Evolutionary conservation across 1,140 invertebrate genomes (phyloP).

Genomic region (Tenebrio molitor): DNA sequence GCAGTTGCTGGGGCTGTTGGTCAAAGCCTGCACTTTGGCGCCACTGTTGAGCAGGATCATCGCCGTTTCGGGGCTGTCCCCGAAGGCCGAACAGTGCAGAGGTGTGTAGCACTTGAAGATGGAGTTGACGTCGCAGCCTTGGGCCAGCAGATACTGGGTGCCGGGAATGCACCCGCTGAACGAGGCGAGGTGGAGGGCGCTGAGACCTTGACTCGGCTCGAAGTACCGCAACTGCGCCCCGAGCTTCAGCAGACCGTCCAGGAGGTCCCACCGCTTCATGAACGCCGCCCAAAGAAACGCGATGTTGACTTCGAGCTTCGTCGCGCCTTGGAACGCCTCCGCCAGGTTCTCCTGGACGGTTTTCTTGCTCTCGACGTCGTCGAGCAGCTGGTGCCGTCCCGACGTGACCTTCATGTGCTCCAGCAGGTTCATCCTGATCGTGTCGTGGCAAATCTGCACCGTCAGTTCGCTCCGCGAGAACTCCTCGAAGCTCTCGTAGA

Average conservation of each 20-base stretch:
- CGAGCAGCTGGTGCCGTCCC: conserved; percentile 75
- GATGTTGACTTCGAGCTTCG: conserved; percentile 76
- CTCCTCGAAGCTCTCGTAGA: conserved; percentile 82
- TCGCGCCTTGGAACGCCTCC: conserved; percentile 69
- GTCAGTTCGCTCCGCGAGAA: conserved; percentile 75
- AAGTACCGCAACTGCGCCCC: conserved; percentile 79
- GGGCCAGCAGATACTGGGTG: conserved; percentile 76
- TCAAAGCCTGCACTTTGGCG: conserved; percentile 70
- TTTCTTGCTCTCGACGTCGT: conserved; percentile 78
- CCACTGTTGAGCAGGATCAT: conserved; percentile 78
- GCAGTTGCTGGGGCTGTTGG: conserved; percentile 72
- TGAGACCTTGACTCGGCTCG: conserved; percentile 77
- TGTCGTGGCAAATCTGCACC: conserved; percentile 80
- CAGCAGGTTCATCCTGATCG: conserved; percentile 77
- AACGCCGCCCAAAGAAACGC: conserved; percentile 80
- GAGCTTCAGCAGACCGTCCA: conserved; percentile 72
- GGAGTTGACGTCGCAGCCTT: conserved; percentile 77
- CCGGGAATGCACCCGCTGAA: conserved; percentile 82
- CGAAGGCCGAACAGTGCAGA: conserved; percentile 85
- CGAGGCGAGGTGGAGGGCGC: conserved; percentile 80
- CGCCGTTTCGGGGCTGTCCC: conserved; percentile 80
- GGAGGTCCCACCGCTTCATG: conserved; percentile 74
- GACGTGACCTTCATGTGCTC: conserved; percentile 79
- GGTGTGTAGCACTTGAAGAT: conserved; percentile 79
- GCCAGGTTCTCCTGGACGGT: conserved; percentile 71